Evolutionary conservation across 2,888 invertebrate species (phyloP), one percentile per base, ranked within the genome.

Genomic region (Panorpa germanica): DNA sequence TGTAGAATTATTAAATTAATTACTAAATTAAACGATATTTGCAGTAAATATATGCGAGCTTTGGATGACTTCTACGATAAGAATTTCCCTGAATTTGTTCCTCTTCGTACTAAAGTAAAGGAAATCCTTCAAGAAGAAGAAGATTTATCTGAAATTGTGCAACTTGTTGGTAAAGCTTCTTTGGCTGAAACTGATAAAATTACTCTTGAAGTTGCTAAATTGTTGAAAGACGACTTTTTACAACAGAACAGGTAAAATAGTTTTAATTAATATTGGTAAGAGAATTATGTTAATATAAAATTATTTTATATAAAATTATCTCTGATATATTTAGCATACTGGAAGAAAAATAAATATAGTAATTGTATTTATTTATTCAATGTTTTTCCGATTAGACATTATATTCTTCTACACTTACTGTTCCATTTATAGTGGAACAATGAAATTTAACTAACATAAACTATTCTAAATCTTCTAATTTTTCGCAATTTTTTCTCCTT

Each of bases 41-140:
- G 50, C 57, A 90, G 90, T 57, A 99, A 99, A 65, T 99, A 99
- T 63, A 83, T 86, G 65, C 76, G 95, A 38, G 91, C 96, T 30
- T 65, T 99, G 45, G 98, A 99, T 48, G 98, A 99, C 52, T 98
- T 90, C 65, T 99, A 99, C 50, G 98, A 99, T 56, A 95, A 95
- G 62, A 86, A 88, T 64, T 93, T 83, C 66, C 66, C 72, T 5
- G 98, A 99, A 51, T 99, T 99, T 57, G 90, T 96, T 31, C 78
- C 95, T 8, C 70, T 96, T 33, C 74, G 98, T 59, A 95, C 91
- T 29, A 96, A 96, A 69, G 69, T 68, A 14, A 80, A 78, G 64
- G 90, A 95, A 61, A 93, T 93, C 55, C 68, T 91, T 13, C 90
- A 93, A 57, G 96, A 98, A 56, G 98, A 98, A 57, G 98, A 98